Evolutionary conservation across 2,113 vertebrate genomes (phyloP).

Genomic region (Trogon melanurus): DNA sequence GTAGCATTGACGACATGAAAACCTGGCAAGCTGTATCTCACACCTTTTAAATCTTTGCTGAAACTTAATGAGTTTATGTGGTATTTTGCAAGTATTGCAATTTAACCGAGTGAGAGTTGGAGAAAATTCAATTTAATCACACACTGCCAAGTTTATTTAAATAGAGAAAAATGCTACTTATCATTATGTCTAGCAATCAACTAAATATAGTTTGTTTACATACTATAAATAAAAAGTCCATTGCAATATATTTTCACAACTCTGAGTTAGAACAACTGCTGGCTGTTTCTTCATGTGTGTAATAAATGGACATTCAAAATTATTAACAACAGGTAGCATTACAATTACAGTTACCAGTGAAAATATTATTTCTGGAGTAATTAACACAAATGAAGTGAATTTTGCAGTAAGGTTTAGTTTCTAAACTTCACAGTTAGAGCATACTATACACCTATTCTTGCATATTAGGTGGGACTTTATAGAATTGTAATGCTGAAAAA

Average conservation of each 20-base stretch:
- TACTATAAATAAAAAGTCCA: neutral
- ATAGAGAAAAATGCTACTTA: neutral
- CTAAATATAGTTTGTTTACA: neutral
- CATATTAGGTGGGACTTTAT: neutral
- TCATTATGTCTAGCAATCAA: neutral
- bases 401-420: neutral
- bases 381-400: neutral
- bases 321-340: neutral
- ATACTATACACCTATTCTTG: neutral
- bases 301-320: neutral
- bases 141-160: constrained; percentile 7
- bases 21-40: neutral
- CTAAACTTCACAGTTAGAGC: neutral
- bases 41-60: neutral
- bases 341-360: neutral
- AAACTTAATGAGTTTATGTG: neutral
- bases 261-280: neutral
- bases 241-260: neutral
- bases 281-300: neutral
- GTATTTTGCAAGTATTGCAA: neutral
- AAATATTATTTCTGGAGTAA: neutral
- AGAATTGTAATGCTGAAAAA: neutral
- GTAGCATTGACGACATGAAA: neutral
- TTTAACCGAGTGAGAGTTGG: neutral
- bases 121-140: neutral